These are phyloP conservation scores for Numenius arquata DNA, from an alignment of 2,113 vertebrate species.

Conservation along the genomic window DNA sequence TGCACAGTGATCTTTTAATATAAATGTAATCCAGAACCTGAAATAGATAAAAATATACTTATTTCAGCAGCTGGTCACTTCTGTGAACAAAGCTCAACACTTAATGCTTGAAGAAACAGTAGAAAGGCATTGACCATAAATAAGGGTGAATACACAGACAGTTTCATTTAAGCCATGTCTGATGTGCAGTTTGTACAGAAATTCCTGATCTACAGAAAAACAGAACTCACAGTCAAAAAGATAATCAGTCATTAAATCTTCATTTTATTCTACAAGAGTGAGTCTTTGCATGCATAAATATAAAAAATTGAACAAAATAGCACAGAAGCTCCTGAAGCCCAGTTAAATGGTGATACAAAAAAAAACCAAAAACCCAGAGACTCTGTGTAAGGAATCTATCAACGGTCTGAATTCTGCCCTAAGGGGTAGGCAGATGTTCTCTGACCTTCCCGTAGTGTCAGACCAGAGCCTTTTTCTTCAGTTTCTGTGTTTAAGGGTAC, in stretches of 20 bases:
- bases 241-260: background rate
- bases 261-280: background rate
- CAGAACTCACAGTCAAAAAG: background rate
- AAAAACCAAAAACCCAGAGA: background rate
- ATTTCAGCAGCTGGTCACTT: background rate
- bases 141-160: background rate
- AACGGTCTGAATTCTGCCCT: background rate
- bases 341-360: background rate
- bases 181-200: background rate
- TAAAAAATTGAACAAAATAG: background rate
- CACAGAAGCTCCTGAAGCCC: background rate
- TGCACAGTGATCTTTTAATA: background rate
- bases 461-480: background rate
- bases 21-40: background rate
- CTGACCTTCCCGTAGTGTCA: background rate
- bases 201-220: background rate
- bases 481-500: background rate
- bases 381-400: background rate
- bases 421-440: background rate
- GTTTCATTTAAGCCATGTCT: background rate
- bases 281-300: background rate
- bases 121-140: background rate
- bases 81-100: background rate
- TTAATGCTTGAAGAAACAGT: background rate
- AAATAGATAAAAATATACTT: background rate